Percentiles rank a stretch among this genome's conserved stretches.
Conservation (phyloP, 2,888 invertebrate species). For the Neuroscelio doddi region DNA sequence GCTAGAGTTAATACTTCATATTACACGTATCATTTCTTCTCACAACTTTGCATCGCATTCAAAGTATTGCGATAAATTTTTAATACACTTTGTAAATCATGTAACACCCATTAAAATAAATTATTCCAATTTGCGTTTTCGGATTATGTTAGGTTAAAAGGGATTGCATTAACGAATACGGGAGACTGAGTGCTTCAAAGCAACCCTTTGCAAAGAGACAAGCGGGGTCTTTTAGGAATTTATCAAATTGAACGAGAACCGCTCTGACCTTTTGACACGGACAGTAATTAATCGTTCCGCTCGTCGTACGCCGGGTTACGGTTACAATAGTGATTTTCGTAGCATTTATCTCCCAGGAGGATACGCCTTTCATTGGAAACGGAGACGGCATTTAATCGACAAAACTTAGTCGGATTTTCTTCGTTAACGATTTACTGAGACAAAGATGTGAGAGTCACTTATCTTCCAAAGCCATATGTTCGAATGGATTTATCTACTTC, state of each 20-base stretch:
- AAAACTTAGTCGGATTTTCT: conserved; percentile 19
- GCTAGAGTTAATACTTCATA: no score
- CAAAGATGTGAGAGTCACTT: conserved; percentile 27
- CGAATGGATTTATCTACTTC: conserved; percentile 16
- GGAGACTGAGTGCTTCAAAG: neutral
- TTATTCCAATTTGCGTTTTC: no score
- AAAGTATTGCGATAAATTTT: no score
- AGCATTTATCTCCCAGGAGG: conserved; percentile 31
- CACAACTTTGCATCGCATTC: no score
- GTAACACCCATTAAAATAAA: no score
- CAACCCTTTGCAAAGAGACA: neutral
- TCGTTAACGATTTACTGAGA: conserved; percentile 21
- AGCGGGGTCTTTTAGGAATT: conserved; percentile 5
- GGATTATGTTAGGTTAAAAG: no score
- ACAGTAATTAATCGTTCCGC: conserved; percentile 57
- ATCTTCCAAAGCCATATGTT: conserved; percentile 6
- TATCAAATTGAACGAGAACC: conserved; percentile 32
- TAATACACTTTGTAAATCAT: no score
- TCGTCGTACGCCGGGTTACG: conserved; percentile 25
- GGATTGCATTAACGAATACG: no score
- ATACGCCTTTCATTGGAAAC: conserved; percentile 28
- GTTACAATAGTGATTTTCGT: conserved; percentile 38
- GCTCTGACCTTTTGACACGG: conserved; percentile 49
- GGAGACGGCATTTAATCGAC: conserved; percentile 26
- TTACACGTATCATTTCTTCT: no score